Base-by-base conservation (phyloP, 2,888 invertebrate species). In the Caenorhabditis drosophilae region DNA sequence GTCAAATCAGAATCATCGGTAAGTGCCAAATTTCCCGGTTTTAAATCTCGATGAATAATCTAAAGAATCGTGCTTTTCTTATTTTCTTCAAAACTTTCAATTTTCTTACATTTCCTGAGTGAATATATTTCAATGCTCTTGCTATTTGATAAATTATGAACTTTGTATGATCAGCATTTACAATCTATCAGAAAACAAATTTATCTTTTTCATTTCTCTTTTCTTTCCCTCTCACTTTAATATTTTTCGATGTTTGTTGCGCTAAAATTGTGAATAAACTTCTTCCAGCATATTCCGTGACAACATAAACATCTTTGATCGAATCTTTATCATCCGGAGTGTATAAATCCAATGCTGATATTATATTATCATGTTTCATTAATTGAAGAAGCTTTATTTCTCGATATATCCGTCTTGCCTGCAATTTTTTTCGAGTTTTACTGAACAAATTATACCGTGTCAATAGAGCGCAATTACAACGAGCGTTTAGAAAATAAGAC, bases 281-380 rank as follows among this genome's bases (percentile, higher is more conserved):
- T 20, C 68, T 52, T 2, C 81, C 81, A 15, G 81, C 81, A 38
- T 72, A 81, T 49, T 76, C 73, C 4, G 81, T 81, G 26, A 81
- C 79, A 23, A 81, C 70, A 49, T 81, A 81, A 7, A 81, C 68
- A 61, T 79, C 75, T 7, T 61, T 66, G 52, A 81, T 79, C 25
- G 71, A 49, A 20, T 69, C 52, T 40, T 72, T 61, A 41, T 55
- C 54, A 16, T 81, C 74, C 2, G 80, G 79, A 3, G 81, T 73
- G 70, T 81, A 81, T 27, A 79, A 38, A 48, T 78, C 78, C 26
- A 81, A 52, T 12, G 81, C 79, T 27, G 73, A 62, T 75, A 92
- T 91, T 83, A 97, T 92, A 89, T 98, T 98, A 87, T 98, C 97
- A 87, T 98, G 97, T 84, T 93, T 90, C 95, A 98, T 97, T 84